A percentile compares a stretch with the other conserved stretches of the same genome.
Evolutionary conservation across 2,888 invertebrate species (phyloP).

Genomic region (Andrena haemorrhoa): DNA sequence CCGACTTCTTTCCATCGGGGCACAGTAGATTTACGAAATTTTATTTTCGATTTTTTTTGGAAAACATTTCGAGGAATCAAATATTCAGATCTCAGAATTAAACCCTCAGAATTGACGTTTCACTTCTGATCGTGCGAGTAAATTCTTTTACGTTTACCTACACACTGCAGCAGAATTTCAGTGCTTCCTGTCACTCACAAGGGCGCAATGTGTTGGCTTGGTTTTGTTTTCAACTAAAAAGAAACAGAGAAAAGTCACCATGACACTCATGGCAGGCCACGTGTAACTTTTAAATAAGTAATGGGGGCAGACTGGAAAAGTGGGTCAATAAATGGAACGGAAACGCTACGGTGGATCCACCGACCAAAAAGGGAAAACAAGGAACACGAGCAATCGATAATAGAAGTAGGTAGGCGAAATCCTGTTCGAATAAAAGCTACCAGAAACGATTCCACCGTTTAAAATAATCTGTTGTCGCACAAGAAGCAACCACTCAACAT

Average conservation of each 20-base stretch:
- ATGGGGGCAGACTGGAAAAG: constrained; percentile 17
- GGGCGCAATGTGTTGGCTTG: not conserved
- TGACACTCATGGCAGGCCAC: constrained; percentile 1
- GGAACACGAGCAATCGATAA: constrained; percentile 25
- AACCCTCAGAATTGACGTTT: not conserved
- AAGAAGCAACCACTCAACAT: too few species aligned
- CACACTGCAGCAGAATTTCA: not conserved
- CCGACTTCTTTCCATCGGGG: too few species aligned
- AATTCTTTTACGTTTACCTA: not conserved
- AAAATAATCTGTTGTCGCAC: too few species aligned
- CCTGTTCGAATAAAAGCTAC: not conserved
- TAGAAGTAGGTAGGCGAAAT: not conserved
- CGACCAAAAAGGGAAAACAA: constrained; percentile 10
- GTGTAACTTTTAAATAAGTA: constrained; percentile 44
- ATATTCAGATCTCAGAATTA: not conserved
- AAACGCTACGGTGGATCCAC: not conserved
- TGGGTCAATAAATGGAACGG: constrained; percentile 31
- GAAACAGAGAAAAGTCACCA: not conserved
- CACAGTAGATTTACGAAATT: too few species aligned
- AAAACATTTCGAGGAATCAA: too few species aligned
- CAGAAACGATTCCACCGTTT: not conserved
- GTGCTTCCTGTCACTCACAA: not conserved
- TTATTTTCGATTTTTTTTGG: too few species aligned
- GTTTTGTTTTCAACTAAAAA: not conserved
- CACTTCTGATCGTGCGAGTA: not conserved